phyloP scores from a whole-genome alignment of 2,113 vertebrate genomes.

The Pituophis catenifer region DNA sequence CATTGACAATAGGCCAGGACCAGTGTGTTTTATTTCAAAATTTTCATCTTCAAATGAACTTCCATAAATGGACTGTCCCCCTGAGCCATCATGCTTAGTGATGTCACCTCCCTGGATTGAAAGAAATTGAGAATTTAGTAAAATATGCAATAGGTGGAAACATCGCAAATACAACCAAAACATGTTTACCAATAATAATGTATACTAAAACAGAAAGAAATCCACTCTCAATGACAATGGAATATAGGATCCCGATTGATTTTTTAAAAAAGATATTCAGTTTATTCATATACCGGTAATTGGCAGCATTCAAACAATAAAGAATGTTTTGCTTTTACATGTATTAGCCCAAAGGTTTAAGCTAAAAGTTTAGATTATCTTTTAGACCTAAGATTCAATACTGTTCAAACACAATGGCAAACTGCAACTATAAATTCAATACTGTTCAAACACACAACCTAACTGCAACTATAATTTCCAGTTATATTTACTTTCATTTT shows the following conservation, averaged over 20 bases:
- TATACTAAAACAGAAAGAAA: not conserved
- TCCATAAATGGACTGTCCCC: constrained; percentile 90
- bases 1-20: constrained; percentile 91
- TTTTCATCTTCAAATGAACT: constrained; percentile 89
- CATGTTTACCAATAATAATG: not conserved
- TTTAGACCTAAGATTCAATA: not conserved
- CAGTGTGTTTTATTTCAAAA: constrained; percentile 86
- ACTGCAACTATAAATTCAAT: not conserved
- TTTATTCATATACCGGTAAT: not conserved
- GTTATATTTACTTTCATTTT: not conserved
- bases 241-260: not conserved
- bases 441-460: not conserved
- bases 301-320: not conserved
- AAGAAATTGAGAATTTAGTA: not conserved
- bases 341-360: not conserved
- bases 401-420: not conserved
- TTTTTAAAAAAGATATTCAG: not conserved
- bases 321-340: not conserved
- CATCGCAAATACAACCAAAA: not conserved
- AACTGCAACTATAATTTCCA: not conserved
- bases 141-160: not conserved
- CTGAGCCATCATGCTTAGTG: constrained; percentile 84
- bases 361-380: not conserved
- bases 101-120: constrained; percentile 86
- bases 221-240: not conserved